These are phyloP conservation scores for Sebastes trivittatus DNA, from an alignment of 2,797 vertebrate genomes.

Conservation along the genomic window DNA sequence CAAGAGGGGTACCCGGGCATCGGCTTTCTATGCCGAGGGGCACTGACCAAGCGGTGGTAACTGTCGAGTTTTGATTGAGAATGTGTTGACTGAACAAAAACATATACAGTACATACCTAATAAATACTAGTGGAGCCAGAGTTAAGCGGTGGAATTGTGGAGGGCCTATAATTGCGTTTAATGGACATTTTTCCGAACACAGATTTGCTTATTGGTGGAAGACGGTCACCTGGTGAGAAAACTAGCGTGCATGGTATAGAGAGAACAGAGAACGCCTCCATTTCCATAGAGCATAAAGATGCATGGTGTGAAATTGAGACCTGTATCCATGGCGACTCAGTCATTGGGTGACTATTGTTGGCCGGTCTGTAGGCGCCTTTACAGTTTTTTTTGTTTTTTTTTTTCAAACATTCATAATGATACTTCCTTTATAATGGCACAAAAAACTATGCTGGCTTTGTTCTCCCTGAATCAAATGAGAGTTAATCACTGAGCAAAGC, in stretches of 20 bases:
- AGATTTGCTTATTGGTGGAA: background rate
- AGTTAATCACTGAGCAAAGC: conserved; percentile 17
- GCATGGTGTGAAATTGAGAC: conserved; percentile 44
- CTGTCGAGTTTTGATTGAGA: too few relatives aligned
- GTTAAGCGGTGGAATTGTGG: background rate
- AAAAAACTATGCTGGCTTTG: background rate
- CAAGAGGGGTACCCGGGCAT: too few relatives aligned
- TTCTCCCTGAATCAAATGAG: conserved; percentile 7
- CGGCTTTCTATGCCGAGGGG: too few relatives aligned
- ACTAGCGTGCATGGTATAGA: background rate
- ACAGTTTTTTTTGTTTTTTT: background rate
- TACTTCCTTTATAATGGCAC: background rate
- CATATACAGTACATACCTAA: background rate
- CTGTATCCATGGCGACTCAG: conserved; percentile 64
- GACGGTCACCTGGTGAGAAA: background rate
- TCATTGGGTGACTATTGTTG: conserved; percentile 8
- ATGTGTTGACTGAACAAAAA: background rate
- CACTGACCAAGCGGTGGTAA: too few relatives aligned
- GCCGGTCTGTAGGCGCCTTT: background rate
- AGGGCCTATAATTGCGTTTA: background rate
- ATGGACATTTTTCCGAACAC: background rate
- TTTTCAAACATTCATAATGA: conserved; percentile 12
- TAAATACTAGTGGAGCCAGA: background rate
- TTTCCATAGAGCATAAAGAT: conserved; percentile 20
- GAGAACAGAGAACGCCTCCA: background rate